Evolutionary conservation across 2,797 vertebrate genomes (phyloP).

Genomic region (Propithecus perrieri): DNA sequence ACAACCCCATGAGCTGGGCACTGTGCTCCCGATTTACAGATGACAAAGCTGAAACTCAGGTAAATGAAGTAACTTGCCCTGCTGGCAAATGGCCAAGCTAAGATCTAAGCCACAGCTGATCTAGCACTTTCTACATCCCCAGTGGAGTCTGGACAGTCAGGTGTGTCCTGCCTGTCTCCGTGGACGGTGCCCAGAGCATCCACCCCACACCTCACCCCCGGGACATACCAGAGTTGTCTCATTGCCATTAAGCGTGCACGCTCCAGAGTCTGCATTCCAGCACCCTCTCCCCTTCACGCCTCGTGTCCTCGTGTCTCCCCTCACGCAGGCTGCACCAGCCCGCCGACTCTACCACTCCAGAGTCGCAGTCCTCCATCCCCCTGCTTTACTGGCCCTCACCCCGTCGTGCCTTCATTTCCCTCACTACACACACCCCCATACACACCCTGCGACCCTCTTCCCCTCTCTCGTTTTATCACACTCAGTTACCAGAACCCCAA

Average conservation of each 20-base stretch:
- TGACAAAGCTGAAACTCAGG: background rate
- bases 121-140: rapidly evolving
- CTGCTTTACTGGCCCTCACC: too few species aligned
- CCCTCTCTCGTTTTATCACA: background rate
- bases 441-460: too few species aligned
- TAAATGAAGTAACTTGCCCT: background rate
- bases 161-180: rapidly evolving
- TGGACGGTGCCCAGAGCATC: background rate
- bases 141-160: background rate
- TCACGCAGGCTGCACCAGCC: too few species aligned
- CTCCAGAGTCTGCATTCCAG: too few species aligned
- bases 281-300: too few species aligned
- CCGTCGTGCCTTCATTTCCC: background rate
- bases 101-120: background rate
- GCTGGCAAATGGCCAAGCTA: too few species aligned
- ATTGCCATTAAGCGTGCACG: too few species aligned
- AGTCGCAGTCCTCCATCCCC: too few species aligned
- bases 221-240: too few species aligned
- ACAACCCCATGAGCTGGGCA: rapidly evolving
- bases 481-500: background rate
- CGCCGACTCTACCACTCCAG: too few species aligned
- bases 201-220: too few species aligned
- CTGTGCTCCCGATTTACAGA: background rate
- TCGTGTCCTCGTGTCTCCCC: too few species aligned
- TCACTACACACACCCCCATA: rapidly evolving